Evolutionary conservation across 2,888 invertebrate species (phyloP).

Genomic region (Hirudinaria manillensis): DNA sequence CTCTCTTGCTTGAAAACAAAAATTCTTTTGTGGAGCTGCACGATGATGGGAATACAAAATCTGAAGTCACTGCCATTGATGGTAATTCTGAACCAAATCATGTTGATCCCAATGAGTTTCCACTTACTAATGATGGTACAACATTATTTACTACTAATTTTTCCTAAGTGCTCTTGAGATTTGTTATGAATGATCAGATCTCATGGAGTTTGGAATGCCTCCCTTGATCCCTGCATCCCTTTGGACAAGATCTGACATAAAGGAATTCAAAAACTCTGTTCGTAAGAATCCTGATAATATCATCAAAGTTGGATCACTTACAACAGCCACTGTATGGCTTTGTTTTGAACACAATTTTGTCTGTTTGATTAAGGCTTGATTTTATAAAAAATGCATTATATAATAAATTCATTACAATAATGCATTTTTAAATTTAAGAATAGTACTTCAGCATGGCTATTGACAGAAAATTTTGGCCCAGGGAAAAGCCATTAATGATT

Average conservation of each 20-base stretch:
- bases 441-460: too few relatives aligned
- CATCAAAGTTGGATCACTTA: constrained; percentile 88
- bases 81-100: neutral
- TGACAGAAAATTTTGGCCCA: too few relatives aligned
- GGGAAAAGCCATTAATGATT: too few relatives aligned
- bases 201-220: constrained; percentile 39
- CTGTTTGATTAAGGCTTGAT: too few relatives aligned
- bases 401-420: too few relatives aligned
- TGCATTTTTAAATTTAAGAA: too few relatives aligned
- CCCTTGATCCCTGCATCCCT: constrained; percentile 68
- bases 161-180: neutral
- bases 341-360: too few relatives aligned
- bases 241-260: constrained; percentile 88
- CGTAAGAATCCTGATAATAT: constrained; percentile 75
- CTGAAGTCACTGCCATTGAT: neutral
- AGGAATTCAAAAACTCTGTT: constrained; percentile 82
- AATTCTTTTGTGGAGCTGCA: neutral
- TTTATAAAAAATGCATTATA: too few relatives aligned
- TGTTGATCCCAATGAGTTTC: neutral
- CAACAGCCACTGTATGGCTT: constrained; percentile 78
- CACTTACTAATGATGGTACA: neutral
- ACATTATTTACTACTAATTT: neutral
- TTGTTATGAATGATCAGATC: neutral
- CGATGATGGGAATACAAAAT: neutral
- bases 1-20: neutral